Percentiles rank a stretch among this genome's conserved stretches.
These are phyloP conservation scores for Actenoides hombroni DNA, from an alignment of 2,113 vertebrate species.

Conservation along the genomic window DNA sequence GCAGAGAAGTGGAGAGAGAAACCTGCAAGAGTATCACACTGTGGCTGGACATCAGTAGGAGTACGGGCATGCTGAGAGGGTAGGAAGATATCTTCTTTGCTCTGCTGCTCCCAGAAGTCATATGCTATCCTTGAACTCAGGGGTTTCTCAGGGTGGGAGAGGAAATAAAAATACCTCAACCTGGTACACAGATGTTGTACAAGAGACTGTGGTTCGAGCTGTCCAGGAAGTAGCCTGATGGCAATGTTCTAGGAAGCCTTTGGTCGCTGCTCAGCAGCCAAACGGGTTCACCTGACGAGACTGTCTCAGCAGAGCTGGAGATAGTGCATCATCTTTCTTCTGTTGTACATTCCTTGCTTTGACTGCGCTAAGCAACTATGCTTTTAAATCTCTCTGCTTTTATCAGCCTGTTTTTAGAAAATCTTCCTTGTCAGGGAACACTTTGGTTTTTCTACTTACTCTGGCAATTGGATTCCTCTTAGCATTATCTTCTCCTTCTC, in stretches of 20 bases:
- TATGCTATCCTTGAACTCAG: neutral
- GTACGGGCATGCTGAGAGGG: neutral
- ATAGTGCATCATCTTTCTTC: neutral
- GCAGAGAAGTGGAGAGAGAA: neutral
- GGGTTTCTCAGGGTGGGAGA: neutral
- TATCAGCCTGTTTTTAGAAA: neutral
- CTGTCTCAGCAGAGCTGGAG: neutral
- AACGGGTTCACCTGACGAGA: neutral
- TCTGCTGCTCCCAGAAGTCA: neutral
- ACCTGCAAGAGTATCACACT: neutral
- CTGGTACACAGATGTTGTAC: neutral
- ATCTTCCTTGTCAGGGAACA: neutral
- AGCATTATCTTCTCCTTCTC: slow-evolving; percentile 80
- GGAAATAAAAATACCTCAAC: neutral
- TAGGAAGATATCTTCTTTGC: neutral
- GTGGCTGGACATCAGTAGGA: neutral
- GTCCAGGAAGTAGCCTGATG: neutral
- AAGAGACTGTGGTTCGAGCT: neutral
- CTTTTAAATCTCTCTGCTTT: neutral
- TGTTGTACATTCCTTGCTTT: neutral
- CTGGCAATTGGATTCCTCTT: slow-evolving; percentile 79
- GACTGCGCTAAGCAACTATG: neutral
- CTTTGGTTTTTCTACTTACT: slow-evolving; percentile 63
- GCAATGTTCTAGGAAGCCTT: neutral
- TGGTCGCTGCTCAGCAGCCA: neutral